These are phyloP conservation scores for Polypterus bichir DNA, from an alignment of 2,113 vertebrate species.

Conservation along the genomic window DNA sequence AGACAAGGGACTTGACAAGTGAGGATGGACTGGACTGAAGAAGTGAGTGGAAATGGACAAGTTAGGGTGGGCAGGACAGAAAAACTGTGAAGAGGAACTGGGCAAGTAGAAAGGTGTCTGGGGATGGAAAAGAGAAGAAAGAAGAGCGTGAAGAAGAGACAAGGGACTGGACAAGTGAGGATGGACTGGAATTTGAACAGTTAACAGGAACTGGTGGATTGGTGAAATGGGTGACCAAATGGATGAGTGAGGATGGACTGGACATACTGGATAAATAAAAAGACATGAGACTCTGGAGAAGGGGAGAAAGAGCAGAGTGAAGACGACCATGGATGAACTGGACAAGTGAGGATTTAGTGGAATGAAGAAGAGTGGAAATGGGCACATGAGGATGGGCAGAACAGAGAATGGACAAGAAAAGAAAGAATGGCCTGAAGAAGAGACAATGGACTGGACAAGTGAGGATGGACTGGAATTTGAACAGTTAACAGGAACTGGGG, in stretches of 20 bases:
- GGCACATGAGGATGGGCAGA: background rate
- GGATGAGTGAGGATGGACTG: too few relatives aligned
- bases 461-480: constrained; percentile 1
- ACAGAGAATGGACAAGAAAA: background rate
- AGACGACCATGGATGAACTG: too few relatives aligned
- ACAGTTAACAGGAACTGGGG: too few relatives aligned
- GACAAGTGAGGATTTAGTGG: background rate
- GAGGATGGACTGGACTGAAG: background rate
- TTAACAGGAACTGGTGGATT: too few relatives aligned
- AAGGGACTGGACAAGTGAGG: background rate
- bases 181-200: too few relatives aligned
- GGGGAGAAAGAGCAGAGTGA: too few relatives aligned
- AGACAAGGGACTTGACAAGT: background rate
- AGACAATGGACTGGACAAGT: too few relatives aligned
- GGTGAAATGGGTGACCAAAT: too few relatives aligned
- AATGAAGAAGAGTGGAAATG: background rate
- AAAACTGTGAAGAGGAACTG: fast-evolving
- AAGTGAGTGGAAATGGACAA: fast-evolving
- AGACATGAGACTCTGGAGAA: too few relatives aligned
- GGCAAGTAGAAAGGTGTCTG: background rate
- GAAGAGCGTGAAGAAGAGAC: too few relatives aligned
- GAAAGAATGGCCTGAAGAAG: background rate
- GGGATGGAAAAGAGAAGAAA: background rate
- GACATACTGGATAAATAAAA: too few relatives aligned
- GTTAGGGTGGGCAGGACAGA: constrained; percentile 21